phyloP scores from a whole-genome alignment of 2,888 invertebrate species.

The Aphidius colemani region DNA sequence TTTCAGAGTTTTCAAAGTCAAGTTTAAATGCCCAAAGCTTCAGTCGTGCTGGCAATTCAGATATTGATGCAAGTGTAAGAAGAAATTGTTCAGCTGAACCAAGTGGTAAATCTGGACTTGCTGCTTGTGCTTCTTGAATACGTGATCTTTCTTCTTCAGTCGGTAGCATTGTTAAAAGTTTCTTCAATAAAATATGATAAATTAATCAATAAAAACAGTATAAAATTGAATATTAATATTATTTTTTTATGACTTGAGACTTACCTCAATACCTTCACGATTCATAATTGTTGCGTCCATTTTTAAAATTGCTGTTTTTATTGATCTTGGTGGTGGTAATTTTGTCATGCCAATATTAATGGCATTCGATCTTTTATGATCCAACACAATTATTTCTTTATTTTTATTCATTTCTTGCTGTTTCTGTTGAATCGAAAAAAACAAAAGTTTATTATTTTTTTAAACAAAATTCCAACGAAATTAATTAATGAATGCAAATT shows the following conservation, averaged over 20 bases:
- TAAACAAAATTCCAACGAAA: not conserved
- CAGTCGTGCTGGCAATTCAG: slow-evolving; percentile 89
- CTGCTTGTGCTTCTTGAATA: slow-evolving; percentile 94
- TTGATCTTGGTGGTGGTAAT: slow-evolving; percentile 94
- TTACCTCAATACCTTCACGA: slow-evolving; percentile 91
- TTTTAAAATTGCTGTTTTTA: slow-evolving; percentile 98
- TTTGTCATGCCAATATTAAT: slow-evolving; percentile 99
- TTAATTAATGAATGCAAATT: slow-evolving; percentile 1
- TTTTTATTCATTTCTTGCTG: slow-evolving; percentile 83
- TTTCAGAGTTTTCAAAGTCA: slow-evolving; percentile 96
- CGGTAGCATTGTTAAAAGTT: slow-evolving; percentile 95
- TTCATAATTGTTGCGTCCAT: slow-evolving; percentile 99
- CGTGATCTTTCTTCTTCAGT: slow-evolving; percentile 95
- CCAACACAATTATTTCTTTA: slow-evolving; percentile 92
- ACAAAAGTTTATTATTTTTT: slow-evolving; percentile 6
- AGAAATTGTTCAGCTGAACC: slow-evolving; percentile 99
- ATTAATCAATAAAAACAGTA: not conserved
- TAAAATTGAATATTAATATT: not conserved
- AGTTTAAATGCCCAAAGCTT: slow-evolving; percentile 98
- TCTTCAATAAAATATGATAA: slow-evolving; percentile 61
- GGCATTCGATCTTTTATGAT: slow-evolving; percentile 96
- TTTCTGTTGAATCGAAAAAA: slow-evolving; percentile 65
- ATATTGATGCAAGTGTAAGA: slow-evolving; percentile 93
- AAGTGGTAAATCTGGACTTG: slow-evolving; percentile 85
- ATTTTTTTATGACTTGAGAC: slow-evolving; percentile 16